These are phyloP conservation scores for Leucopsar rothschildi DNA, from an alignment of 2,113 vertebrate genomes.

Conservation along the genomic window DNA sequence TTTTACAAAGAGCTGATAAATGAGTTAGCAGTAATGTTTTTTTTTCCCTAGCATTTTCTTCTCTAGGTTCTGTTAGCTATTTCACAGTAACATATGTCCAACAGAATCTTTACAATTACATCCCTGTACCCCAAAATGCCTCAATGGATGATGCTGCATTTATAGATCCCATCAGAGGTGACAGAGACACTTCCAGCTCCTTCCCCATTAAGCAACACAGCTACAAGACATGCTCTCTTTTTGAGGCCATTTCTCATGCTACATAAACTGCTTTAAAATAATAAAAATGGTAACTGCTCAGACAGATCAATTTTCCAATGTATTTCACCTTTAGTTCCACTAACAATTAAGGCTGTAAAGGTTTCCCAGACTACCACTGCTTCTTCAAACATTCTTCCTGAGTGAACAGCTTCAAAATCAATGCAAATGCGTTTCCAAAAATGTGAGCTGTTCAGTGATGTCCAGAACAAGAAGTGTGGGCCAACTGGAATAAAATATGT, in stretches of 20 bases:
- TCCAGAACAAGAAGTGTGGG: neutral
- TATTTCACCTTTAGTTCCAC: neutral
- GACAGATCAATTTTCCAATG: neutral
- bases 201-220: neutral
- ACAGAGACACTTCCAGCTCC: neutral
- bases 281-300: neutral
- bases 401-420: neutral
- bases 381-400: neutral
- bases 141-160: rapidly evolving
- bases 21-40: neutral
- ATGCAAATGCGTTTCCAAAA: neutral
- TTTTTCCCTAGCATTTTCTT: neutral
- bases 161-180: neutral
- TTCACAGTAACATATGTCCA: rapidly evolving
- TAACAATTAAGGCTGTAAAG: neutral
- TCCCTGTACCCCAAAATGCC: neutral
- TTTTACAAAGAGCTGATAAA: neutral
- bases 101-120: neutral
- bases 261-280: neutral
- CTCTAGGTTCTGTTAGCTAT: neutral
- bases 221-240: neutral
- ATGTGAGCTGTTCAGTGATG: neutral
- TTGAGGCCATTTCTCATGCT: neutral
- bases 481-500: neutral
- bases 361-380: neutral